Evolutionary conservation across 2,888 invertebrate genomes (phyloP).

Genomic region (Apamea anceps): DNA sequence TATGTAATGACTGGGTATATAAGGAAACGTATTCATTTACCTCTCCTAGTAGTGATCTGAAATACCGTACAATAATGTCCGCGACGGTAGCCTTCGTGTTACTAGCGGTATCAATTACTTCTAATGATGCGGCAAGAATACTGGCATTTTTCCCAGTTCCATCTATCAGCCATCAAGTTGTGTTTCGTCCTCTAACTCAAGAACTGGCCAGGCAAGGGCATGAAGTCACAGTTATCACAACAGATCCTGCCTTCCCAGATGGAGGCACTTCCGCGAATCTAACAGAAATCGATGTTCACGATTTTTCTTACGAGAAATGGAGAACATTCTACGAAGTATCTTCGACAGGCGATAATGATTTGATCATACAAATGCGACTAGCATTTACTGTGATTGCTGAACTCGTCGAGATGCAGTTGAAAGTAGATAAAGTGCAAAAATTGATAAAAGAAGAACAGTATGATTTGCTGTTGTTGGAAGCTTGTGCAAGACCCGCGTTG

Average conservation of each 20-base stretch:
- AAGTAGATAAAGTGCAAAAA: conserved; percentile 61
- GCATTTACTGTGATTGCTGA: conserved; percentile 40
- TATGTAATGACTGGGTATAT: conserved; percentile 3
- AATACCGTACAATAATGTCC: conserved; percentile 18
- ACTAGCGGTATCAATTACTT: conserved; percentile 65
- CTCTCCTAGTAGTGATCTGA: neutral
- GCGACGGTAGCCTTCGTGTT: conserved; percentile 7
- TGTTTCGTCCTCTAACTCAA: conserved; percentile 73
- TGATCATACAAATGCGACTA: conserved; percentile 40
- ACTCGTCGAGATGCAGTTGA: conserved; percentile 64
- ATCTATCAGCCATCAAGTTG: conserved; percentile 56
- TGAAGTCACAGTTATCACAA: conserved; percentile 77
- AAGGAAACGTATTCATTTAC: conserved; percentile 1
- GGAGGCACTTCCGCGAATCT: conserved; percentile 70
- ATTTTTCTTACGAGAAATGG: conserved; percentile 68
- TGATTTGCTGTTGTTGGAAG: conserved; percentile 72
- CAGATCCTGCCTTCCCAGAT: conserved; percentile 70
- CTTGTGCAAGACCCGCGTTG: conserved; percentile 56
- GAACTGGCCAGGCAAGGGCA: conserved; percentile 80
- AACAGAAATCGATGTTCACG: conserved; percentile 78
- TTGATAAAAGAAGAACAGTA: conserved; percentile 68
- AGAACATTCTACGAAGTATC: neutral
- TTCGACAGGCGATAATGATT: conserved; percentile 42
- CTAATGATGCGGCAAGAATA: conserved; percentile 71
- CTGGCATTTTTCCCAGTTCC: conserved; percentile 71